These are phyloP conservation scores for Oceanites oceanicus DNA, from an alignment of 2,113 vertebrate species.

Conservation along the genomic window DNA sequence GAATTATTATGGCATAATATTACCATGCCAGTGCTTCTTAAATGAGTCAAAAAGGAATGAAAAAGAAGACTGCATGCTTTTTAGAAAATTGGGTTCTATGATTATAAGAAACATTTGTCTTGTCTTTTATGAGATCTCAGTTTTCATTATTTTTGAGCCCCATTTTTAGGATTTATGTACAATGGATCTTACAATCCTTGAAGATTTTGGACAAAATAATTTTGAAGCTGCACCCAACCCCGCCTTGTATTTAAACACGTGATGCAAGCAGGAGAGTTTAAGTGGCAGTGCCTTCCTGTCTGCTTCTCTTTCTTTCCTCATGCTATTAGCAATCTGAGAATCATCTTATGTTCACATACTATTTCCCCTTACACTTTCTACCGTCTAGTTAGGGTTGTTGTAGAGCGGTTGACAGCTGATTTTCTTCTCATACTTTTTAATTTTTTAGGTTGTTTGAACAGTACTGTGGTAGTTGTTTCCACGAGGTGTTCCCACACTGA, in stretches of 20 bases:
- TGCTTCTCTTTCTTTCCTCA: background rate
- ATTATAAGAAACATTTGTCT: background rate
- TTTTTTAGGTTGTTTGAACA: background rate
- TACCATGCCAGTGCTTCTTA: background rate
- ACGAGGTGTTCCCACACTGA: background rate
- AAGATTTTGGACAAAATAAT: background rate
- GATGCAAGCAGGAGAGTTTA: too few species aligned
- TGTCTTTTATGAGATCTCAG: background rate
- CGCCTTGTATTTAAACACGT: background rate
- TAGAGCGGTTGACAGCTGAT: background rate
- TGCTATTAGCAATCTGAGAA: background rate
- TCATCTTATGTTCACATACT: rapidly evolving
- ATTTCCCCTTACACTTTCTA: background rate
- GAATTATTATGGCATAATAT: background rate
- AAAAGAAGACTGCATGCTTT: background rate
- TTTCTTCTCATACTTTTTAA: background rate
- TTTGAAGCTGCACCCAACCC: background rate
- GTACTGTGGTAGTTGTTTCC: background rate
- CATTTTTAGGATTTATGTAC: background rate
- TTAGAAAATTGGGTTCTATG: background rate
- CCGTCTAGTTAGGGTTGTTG: background rate
- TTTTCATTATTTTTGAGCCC: background rate
- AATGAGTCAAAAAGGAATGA: background rate
- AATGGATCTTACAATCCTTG: too few species aligned
- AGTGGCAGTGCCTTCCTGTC: background rate